Evolutionary conservation across 2,888 invertebrate species (phyloP), one percentile per base, ranked within the genome.

Genomic region (Nesidiocoris tenuis): DNA sequence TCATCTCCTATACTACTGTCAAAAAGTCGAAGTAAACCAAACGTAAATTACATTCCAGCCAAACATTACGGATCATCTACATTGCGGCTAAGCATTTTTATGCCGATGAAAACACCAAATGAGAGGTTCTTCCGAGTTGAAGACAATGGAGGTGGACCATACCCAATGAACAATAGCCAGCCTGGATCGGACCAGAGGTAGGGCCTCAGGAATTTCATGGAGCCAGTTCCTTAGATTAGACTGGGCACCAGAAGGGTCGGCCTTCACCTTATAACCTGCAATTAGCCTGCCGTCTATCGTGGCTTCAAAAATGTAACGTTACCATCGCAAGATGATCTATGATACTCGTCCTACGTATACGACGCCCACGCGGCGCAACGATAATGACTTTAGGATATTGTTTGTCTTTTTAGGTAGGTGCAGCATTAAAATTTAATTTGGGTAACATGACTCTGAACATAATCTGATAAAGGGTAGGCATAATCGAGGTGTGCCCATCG

Each of bases 221-320:
- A 67, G 67, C 67, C 67, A 67, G 67, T 67, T 67, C 67, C 67
- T 55, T 67, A 67, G 67, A 67, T 67, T 67, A 67, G 67, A 7
- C 55, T 18, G 16, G 5, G 39, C 64, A n/a, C 65, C 25, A 12
- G 22, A 65, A 22, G 67, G 3, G 12, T 12, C 67, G 67, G 67
- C 67, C 67, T 67, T 67, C 67, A 67, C 67, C 67, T 22, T 56
- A 55, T 67, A 67, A 67, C 67, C 67, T 67, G 67, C 56, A 67
- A 67, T 67, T 67, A 67, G 67, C 67, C 54, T 21, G 39, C 54
- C 55, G 67, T 67, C 5, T 67, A 67, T 18, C 67, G 55, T 39
- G 12, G 39, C 12, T 54, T 67, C 67, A 67, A 67, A 67, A 67
- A 67, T 22, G 67, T 55, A 56, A 67, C 67, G 18, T 55, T 54